phyloP scores from a whole-genome alignment of 2,797 vertebrate species.

The Mycteria americana region DNA sequence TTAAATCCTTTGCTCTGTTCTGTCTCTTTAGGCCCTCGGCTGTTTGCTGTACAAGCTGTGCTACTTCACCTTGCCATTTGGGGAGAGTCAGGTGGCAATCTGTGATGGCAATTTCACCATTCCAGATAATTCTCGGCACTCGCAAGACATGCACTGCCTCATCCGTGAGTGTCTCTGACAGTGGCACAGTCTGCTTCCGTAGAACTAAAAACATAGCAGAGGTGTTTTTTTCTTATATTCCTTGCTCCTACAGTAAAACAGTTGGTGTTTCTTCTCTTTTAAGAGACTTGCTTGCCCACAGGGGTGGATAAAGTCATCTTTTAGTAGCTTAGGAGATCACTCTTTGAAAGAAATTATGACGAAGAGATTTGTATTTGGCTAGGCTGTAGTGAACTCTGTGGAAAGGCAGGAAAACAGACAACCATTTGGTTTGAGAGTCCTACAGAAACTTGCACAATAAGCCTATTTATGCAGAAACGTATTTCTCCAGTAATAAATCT shows the following conservation, averaged over 20 bases:
- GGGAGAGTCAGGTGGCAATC: conserved; percentile 98
- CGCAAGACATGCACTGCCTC: conserved; percentile 97
- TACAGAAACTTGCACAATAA: conserved; percentile 13
- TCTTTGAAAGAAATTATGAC: accelerated
- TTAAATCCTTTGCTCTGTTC: neutral
- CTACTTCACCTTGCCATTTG: conserved; percentile 96
- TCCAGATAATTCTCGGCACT: conserved; percentile 94
- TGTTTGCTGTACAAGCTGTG: conserved; percentile 98
- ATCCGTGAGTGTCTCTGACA: conserved; percentile 86
- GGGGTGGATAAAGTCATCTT: neutral
- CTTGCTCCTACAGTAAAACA: neutral
- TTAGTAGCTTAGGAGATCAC: neutral
- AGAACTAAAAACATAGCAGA: neutral
- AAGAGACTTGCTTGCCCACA: neutral
- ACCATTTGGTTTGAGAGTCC: neutral
- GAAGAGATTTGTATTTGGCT: neutral
- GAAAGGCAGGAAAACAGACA: neutral
- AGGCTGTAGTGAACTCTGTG: neutral
- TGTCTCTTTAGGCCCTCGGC: conserved; percentile 86
- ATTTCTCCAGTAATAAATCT: conserved; percentile 43
- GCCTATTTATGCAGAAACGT: neutral
- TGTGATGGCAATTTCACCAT: conserved; percentile 98
- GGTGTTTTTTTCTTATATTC: neutral
- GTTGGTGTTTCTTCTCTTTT: neutral
- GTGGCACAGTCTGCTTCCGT: accelerated